Percentiles rank a stretch among this genome's conserved stretches.
Conservation (phyloP, 2,113 vertebrate genomes). For the Ovibos moschatus region DNA sequence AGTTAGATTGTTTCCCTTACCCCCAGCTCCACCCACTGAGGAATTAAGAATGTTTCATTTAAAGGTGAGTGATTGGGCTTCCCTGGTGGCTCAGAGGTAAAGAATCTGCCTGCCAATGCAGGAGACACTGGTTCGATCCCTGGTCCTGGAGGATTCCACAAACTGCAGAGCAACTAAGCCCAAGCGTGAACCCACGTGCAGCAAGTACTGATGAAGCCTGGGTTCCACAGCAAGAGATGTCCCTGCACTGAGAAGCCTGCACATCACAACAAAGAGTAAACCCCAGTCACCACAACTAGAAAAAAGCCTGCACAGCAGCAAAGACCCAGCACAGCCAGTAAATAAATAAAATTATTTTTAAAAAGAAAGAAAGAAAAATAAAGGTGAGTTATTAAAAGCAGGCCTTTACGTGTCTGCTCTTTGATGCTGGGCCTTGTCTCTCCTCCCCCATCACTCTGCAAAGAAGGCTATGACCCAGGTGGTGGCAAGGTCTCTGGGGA, state of each 20-base stretch:
- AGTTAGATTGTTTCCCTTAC: not conserved
- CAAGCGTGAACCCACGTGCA: accelerated
- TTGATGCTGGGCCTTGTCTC: not conserved
- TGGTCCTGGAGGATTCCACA: not conserved
- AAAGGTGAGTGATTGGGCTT: not conserved
- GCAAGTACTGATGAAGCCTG: not conserved
- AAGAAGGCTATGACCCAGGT: not conserved
- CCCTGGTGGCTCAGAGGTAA: not conserved
- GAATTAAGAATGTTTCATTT: not conserved
- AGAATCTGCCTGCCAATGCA: not conserved
- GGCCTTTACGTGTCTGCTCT: not conserved
- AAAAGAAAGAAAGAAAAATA: not conserved
- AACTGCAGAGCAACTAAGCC: not conserved
- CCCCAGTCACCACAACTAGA: not conserved
- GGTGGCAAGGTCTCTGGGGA: not conserved
- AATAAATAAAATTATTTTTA: not conserved
- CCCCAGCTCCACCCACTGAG: not conserved
- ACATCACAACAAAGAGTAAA: not conserved
- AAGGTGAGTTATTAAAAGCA: not conserved
- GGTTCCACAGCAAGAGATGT: not conserved
- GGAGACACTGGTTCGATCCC: not conserved
- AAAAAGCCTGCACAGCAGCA: too few species aligned
- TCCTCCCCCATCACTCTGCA: not conserved
- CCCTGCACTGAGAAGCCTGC: not conserved
- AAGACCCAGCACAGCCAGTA: not conserved